Base-by-base conservation (phyloP, 2,888 invertebrate species). In the Dorcus parallelipipedus region DNA sequence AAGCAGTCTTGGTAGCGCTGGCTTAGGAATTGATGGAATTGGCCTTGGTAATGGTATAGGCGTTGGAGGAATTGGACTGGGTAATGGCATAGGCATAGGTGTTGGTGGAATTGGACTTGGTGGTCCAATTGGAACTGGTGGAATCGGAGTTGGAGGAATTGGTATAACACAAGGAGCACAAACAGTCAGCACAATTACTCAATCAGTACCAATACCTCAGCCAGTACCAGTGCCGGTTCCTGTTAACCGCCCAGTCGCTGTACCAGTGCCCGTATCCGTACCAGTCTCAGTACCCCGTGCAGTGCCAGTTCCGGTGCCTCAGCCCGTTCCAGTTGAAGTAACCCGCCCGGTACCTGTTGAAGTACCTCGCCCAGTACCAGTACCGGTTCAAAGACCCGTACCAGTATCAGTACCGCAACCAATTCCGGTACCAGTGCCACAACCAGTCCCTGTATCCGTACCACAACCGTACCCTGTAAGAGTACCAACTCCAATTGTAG, bases 391-490 rank as follows among this genome's bases (percentile, higher is more conserved):
- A 17, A 57, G 61, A 38, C 67, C 69, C 3, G 60, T 67, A 10
- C 64, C 68, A 10, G 66, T 69, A 33, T 60, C 65, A 39, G 63
- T 70, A 6, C 61, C 68, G 17, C 58, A 63, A 53, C 67, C 65
- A 1, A 65, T 67, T 3, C 71, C 74, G 26, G 76, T 77, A 26
- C 64, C 71, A n/a, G 76, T 77, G 14, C 71, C 74, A 14, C 71
- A 73, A 55, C 74, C 77, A 5, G 66, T 70, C 10, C 70, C 73
- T 2, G 72, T 74, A 9, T 65, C 70, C 10, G 67, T 73, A 14
- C 66, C 66, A 41, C 62, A 67, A 50, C 67, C 70, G 9, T 69
- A 72, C 5, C 71, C 73, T 39, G 70, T 75, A 26, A 63, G 65
- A 45, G 67, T 73, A 59, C 70, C 69, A 48, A 67, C 63, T 39